Evolutionary conservation across 1,140 invertebrate species (phyloP).

Genomic region (Drosophila takahashii): DNA sequence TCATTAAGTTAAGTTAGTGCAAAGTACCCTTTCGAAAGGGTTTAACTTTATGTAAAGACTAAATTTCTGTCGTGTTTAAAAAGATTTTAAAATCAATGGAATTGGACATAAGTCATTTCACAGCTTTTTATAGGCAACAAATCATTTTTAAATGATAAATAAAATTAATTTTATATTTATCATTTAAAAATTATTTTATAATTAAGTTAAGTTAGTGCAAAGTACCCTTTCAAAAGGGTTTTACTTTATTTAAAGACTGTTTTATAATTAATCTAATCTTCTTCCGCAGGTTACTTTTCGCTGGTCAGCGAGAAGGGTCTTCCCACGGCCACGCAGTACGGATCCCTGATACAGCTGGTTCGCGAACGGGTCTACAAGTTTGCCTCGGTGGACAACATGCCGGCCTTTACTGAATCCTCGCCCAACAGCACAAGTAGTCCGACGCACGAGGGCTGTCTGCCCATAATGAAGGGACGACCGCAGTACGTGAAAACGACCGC

Average conservation of each 20-base stretch:
- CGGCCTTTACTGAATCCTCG: constrained; percentile 79
- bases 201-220: no score
- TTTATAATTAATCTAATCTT: no score
- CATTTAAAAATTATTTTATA: no score
- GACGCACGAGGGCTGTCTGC: constrained; percentile 74
- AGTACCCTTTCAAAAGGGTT: no score
- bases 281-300: constrained; percentile 78
- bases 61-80: constrained; percentile 27
- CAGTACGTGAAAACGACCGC: constrained; percentile 83
- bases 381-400: constrained; percentile 82
- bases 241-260: background rate
- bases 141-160: background rate
- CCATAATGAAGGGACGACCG: constrained; percentile 64
- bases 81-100: constrained; percentile 6
- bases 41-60: background rate
- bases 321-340: constrained; percentile 77
- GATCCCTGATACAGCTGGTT: constrained; percentile 77
- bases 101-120: constrained; percentile 5
- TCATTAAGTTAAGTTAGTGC: no score
- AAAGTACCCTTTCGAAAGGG: no score
- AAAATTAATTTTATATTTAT: no score
- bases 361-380: constrained; percentile 84
- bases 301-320: constrained; percentile 79
- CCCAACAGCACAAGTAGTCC: constrained; percentile 58
- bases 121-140: no score